Evolutionary conservation across 2,113 vertebrate species (phyloP), one percentile per base, ranked within the genome.

Genomic region (Raja brachyura): DNA sequence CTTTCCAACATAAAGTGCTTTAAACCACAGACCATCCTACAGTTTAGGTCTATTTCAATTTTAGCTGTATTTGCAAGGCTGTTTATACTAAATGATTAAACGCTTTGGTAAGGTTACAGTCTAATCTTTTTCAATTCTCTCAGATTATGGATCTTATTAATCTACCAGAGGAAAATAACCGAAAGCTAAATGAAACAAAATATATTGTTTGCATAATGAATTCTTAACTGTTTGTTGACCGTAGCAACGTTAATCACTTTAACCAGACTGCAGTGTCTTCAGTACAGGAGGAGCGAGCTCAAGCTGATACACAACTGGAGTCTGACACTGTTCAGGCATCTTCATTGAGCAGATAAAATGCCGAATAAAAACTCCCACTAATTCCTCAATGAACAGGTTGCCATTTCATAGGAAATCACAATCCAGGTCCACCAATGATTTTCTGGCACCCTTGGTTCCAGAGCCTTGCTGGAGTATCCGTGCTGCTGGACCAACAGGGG

Each of bases 71-170:
- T 31, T 90, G 28, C 10, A 66, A 90, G 85, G 61, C 25, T 66
- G 28, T 31, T 66, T 39, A 88, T 88, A 59, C 85, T 90, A 66
- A 31, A 66, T 90, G 63, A 90, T 90, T 90, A 90, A 66, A 90
- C 63, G 59, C 85, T 90, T 90, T 31, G 66, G 85, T 33, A 66
- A 63, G 28, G 85, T 90, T 66, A 90, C 61, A 90, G 56, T 63
- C 61, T 90, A 90, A 90, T 90, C 61, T 66, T 14, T 33, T 66
- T 90, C 66, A 90, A 90, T 90, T 90, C 85, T 66, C n/a, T 31
- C 31, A 8, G 61, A 66, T 90, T 90, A 61, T 85, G 66, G 59
- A 33, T 33, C 31, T 66, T 90, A 61, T 66, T 66, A 90, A 66
- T 90, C 85, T 66, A n/a, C 85, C 3, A 8, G 0, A 66, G 85